Percentiles rank a stretch among this genome's conserved stretches.
Conservation (phyloP, 2,113 vertebrate genomes). For the Mastomys natalensis region DNA sequence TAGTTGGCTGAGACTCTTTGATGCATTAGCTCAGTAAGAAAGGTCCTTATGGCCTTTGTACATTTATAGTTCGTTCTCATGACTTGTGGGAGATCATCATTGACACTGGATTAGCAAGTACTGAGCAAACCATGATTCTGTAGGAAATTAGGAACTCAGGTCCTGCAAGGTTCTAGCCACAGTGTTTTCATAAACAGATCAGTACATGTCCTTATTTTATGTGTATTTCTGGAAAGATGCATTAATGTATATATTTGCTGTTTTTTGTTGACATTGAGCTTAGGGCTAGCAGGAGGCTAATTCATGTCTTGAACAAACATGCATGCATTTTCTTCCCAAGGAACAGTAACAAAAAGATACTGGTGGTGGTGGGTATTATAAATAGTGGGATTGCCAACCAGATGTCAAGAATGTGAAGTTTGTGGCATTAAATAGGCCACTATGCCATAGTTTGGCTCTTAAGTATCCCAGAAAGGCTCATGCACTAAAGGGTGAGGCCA, state of each 20-base stretch:
- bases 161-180: neutral
- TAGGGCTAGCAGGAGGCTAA: neutral
- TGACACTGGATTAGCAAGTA: neutral
- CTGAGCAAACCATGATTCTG: neutral
- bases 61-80: neutral
- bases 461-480: neutral
- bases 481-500: neutral
- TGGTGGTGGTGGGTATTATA: neutral
- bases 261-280: neutral
- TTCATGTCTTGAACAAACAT: neutral
- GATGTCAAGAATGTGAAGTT: neutral
- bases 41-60: neutral
- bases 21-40: neutral
- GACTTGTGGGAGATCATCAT: neutral
- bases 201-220: neutral
- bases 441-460: neutral
- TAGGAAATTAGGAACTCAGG: neutral
- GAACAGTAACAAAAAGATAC: neutral
- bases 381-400: neutral
- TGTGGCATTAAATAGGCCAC: neutral
- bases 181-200: neutral
- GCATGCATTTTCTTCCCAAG: neutral
- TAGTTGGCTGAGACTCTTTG: constrained; percentile 28
- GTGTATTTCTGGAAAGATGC: constrained; percentile 38
- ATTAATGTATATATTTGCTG: neutral